Percentiles rank a stretch among this genome's conserved stretches.
These are phyloP conservation scores for Macrophya annulata DNA, from an alignment of 2,888 invertebrate genomes.

Conservation along the genomic window DNA sequence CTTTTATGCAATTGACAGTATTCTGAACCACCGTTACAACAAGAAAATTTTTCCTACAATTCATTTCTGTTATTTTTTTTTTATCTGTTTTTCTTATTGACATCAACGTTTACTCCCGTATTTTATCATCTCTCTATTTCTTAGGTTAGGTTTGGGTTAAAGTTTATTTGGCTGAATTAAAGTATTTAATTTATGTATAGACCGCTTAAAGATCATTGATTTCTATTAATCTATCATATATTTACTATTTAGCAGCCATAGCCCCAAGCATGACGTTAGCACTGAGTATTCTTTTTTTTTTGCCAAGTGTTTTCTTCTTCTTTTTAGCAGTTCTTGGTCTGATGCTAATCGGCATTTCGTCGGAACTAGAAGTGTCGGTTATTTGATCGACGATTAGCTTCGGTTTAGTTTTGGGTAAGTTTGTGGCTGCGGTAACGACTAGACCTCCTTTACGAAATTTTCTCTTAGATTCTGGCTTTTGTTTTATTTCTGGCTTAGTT, in stretches of 20 bases:
- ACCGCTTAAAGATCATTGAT: neutral
- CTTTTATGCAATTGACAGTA: neutral
- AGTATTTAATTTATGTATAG: neutral
- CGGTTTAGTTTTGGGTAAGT: conserved; percentile 64
- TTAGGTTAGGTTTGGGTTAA: neutral
- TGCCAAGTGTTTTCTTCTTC: conserved; percentile 60
- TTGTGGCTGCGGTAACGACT: conserved; percentile 81
- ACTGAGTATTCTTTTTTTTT: conserved; percentile 69
- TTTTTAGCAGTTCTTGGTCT: conserved; percentile 65
- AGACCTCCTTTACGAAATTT: conserved; percentile 84
- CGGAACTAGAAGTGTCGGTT: conserved; percentile 71
- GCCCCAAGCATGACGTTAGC: conserved; percentile 61
- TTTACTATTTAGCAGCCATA: conserved; percentile 29
- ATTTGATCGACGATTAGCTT: conserved; percentile 62
- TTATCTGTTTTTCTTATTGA: neutral
- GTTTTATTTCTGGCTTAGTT: conserved; percentile 63
- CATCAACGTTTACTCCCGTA: neutral
- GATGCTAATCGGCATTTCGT: conserved; percentile 65
- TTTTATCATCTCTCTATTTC: neutral
- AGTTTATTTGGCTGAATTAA: neutral
- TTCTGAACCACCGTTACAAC: neutral
- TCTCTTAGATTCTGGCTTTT: conserved; percentile 64
- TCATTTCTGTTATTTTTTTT: neutral
- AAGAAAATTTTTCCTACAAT: neutral
- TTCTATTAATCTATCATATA: neutral